Conservation (phyloP, 2,888 invertebrate species). For the Folsomia manolachei region DNA sequence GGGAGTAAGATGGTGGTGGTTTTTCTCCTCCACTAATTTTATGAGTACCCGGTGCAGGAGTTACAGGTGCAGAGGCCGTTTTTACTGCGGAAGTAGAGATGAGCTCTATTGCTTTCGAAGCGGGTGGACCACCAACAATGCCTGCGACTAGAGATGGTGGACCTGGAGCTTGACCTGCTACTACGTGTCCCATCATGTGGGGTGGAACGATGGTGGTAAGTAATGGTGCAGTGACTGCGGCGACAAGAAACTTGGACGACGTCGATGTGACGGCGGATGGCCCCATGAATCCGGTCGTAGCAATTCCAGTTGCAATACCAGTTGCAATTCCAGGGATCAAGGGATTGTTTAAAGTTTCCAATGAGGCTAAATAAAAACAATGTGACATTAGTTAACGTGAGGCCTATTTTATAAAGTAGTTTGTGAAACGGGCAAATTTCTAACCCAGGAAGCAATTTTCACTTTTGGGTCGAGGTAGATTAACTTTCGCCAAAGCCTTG, state of each 20-base stretch:
- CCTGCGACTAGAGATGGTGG: not conserved
- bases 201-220: constrained; percentile 10
- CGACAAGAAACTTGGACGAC: constrained; percentile 30
- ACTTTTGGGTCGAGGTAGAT: constrained; percentile 67
- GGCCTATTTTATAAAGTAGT: too few species aligned
- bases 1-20: constrained; percentile 31
- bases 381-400: too few species aligned
- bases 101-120: too few species aligned
- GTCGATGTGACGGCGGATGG: constrained; percentile 20
- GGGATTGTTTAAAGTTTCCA: constrained; percentile 45
- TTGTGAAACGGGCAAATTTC: too few species aligned
- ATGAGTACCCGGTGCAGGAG: constrained; percentile 17
- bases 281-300: constrained; percentile 26
- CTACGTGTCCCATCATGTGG: not conserved
- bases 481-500: constrained; percentile 52
- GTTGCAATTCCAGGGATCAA: not conserved
- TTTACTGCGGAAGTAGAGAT: constrained; percentile 25
- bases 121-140: too few species aligned
- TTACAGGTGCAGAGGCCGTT: constrained; percentile 20
- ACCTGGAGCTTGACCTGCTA: not conserved
- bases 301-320: too few species aligned
- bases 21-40: constrained; percentile 22
- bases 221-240: constrained; percentile 27
- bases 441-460: constrained; percentile 81
- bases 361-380: too few species aligned